These are phyloP conservation scores for Stenopsyche tienmushanensis DNA, from an alignment of 1,140 invertebrate genomes.

Conservation along the genomic window DNA sequence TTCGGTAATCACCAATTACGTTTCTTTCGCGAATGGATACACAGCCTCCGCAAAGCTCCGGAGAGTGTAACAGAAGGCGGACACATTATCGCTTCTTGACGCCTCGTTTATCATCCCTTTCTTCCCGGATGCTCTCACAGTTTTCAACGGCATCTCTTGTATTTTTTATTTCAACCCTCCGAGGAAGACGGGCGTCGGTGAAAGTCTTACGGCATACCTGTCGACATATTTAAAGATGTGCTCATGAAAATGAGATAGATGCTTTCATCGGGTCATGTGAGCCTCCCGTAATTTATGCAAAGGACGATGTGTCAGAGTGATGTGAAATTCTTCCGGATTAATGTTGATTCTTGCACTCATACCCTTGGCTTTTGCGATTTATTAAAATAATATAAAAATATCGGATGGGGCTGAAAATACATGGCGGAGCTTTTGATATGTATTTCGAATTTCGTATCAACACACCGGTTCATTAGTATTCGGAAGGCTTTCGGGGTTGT, in stretches of 20 bases:
- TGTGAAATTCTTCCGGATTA: no score
- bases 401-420: no score
- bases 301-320: no score
- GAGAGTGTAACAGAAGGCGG: constrained; percentile 28
- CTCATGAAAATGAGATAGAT: neutral
- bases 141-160: neutral
- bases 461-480: neutral
- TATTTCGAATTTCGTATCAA: neutral
- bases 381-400: no score
- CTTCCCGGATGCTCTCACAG: neutral
- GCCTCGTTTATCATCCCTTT: constrained; percentile 24
- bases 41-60: neutral
- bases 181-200: neutral
- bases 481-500: neutral
- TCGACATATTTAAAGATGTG: neutral
- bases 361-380: no score
- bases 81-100: constrained; percentile 28
- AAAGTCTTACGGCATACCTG: neutral
- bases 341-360: no score
- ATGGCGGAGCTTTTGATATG: neutral
- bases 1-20: constrained; percentile 9
- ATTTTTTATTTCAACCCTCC: neutral
- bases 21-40: neutral
- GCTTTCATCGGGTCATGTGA: no score
- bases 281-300: no score